Evolutionary conservation across 2,113 vertebrate species (phyloP), one percentile per base, ranked within the genome.

Genomic region (Echinops telfairi): DNA sequence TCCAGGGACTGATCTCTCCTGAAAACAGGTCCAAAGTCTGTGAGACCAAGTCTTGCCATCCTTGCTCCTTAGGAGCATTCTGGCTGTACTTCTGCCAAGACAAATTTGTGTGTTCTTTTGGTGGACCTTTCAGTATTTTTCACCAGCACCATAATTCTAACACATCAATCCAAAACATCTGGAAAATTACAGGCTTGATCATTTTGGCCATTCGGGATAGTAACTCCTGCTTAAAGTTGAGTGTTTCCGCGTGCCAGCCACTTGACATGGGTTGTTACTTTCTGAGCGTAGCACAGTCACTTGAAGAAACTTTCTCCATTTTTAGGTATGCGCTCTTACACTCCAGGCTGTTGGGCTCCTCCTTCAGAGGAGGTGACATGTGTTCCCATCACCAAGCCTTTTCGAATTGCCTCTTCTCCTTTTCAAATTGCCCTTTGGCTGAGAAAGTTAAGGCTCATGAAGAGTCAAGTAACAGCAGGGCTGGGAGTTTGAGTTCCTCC

Each of bases 151-250:
- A 53, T 53, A 53, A 53, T 53, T 53, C 47, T 53, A 53, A 53
- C 47, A 53, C 47, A 53, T 53, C 47, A 10, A 53, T 53, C 12
- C 47, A 53, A 53, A 93, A 57, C 38, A 90, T 40, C 40, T 81
- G 62, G 43, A 90, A 92, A 86, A 92, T 90, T 88, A 81, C 3
- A 90, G 68, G 79, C 58, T 12, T 22, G 85, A 29, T 90, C 58
- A 85, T 82, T 9, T 12, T 22, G 85, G n/a, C 90, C 58, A 85
- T 82, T 9, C 86, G 70, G 71, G 16, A 29, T 36, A 92, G 75
- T 83, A 84, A 85, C 58, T 78, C 64, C 62, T 92, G 20, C 83
- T 93, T 53, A 53, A 88, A 92, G n/a, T 36, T 83, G 86, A 86
- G 64, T 86, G 20, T 29, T 92, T 96, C 40, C 78, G 38, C 2